Evolutionary conservation across 1,140 invertebrate species (phyloP), one percentile per base, ranked within the genome.

Genomic region (Epicauta chinensis): DNA sequence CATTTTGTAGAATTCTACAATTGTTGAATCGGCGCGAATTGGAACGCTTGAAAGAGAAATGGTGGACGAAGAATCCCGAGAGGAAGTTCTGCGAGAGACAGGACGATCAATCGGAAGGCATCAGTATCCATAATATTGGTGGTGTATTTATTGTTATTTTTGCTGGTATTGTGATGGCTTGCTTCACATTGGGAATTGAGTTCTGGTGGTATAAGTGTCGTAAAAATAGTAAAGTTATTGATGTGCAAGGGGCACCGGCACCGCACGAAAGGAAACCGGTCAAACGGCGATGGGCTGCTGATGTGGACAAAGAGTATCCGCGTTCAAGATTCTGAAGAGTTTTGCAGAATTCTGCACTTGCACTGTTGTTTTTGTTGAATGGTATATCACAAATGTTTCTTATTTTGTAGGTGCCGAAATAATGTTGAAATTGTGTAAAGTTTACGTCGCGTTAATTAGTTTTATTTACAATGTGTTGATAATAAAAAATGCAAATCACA

Each of bases 81-180:
- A 81, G 80, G 32, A 81, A 82, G 60, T 76, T 82, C 16, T 98
- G 96, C 69, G 87, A 93, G 34, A 87, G 90, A 61, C 79, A 86
- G 36, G 90, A 94, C 48, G 88, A 95, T 67, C 90, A 97, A 69
- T 91, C 87, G 11, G 93, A 96, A 61, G 94, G 95, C 31, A 98
- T 98, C 62, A 94, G 91, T 50, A 97, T 98, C 56, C 82, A 94
- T 59, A 98, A 98, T 68, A 98, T 98, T 54, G 93, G 95, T 34
- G 95, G 95, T 0, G 94, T 98, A 0, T 98, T 98, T 65, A 93
- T 98, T 37, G 90, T 96, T 0, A 95, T 97, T 56, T 92, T 96
- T 60, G 89, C 93, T 41, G 93, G 93, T 0, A 95, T 97, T 35
- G 87, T 86, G 0, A 74, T 96, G 61, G 91, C 94, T 7, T 91